Percentiles rank a stretch among this genome's conserved stretches.
Evolutionary conservation across 92 coral and sea anemone species (phyloP).

Genomic region (Zoanthus gigantus): DNA sequence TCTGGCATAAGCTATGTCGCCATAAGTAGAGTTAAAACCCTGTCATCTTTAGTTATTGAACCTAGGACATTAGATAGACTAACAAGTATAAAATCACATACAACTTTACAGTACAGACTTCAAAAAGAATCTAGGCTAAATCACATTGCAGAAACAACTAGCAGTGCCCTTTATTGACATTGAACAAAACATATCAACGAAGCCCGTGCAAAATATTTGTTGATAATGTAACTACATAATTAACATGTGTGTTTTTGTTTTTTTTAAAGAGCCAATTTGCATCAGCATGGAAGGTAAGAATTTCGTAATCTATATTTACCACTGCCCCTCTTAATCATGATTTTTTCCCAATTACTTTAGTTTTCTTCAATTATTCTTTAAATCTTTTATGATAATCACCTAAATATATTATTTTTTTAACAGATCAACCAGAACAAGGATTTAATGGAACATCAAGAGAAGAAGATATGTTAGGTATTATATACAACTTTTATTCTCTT

Average conservation of each 20-base stretch:
- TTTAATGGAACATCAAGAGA: not conserved
- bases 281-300: not conserved
- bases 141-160: not conserved
- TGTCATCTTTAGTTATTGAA: not conserved
- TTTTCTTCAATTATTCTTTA: not conserved
- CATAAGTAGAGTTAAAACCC: not conserved
- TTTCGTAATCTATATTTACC: not conserved
- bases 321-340: not conserved
- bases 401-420: too few species aligned
- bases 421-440: not conserved
- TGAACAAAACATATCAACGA: not conserved
- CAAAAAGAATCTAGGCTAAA: not conserved
- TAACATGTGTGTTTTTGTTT: slow-evolving; percentile 16
- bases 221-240: not conserved
- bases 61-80: not conserved
- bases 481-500: not conserved
- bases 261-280: slow-evolving; percentile 3
- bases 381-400: not conserved
- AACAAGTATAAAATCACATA: not conserved
- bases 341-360: not conserved
- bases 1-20: not conserved
- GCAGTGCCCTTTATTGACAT: not conserved
- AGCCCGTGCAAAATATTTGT: slow-evolving; percentile 12
- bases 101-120: not conserved
- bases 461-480: not conserved